Percentiles rank a stretch among this genome's conserved stretches.
Conservation (phyloP, 53 echinoderm and acorn worm genomes). For the Henricia sp. region DNA sequence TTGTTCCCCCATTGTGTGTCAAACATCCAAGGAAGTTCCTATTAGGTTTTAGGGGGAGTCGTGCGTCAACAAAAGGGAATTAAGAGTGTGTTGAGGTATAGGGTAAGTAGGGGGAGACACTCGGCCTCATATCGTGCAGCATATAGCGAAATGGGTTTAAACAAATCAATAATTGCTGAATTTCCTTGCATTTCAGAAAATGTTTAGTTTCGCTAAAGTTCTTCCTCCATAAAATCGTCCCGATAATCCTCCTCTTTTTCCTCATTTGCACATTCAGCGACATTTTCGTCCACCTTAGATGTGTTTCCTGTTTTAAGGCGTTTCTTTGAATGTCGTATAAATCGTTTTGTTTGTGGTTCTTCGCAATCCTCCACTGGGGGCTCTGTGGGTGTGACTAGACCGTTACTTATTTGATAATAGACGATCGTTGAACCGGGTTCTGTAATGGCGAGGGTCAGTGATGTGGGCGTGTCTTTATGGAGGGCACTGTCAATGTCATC, state of each 20-base stretch:
- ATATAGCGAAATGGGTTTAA: too few relatives aligned
- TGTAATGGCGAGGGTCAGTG: constrained; percentile 79
- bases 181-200: too few relatives aligned
- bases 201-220: background rate
- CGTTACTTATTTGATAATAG: constrained; percentile 82
- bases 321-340: constrained; percentile 1
- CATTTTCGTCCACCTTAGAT: constrained; percentile 27
- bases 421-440: constrained; percentile 94
- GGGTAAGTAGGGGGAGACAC: too few relatives aligned
- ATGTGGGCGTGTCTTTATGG: constrained; percentile 17
- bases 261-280: constrained; percentile 52
- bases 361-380: constrained; percentile 27
- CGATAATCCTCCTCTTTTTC: background rate
- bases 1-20: too few relatives aligned
- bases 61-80: too few relatives aligned
- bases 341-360: background rate
- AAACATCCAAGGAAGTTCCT: too few relatives aligned
- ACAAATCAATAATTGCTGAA: too few relatives aligned
- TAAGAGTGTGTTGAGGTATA: too few relatives aligned
- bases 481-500: background rate
- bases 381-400: constrained; percentile 78
- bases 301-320: constrained; percentile 11
- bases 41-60: too few relatives aligned
- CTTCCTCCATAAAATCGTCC: constrained; percentile 48
- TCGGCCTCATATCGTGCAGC: too few relatives aligned